phyloP scores from a whole-genome alignment of 2,113 vertebrate genomes.

The Patagioenas fasciata region DNA sequence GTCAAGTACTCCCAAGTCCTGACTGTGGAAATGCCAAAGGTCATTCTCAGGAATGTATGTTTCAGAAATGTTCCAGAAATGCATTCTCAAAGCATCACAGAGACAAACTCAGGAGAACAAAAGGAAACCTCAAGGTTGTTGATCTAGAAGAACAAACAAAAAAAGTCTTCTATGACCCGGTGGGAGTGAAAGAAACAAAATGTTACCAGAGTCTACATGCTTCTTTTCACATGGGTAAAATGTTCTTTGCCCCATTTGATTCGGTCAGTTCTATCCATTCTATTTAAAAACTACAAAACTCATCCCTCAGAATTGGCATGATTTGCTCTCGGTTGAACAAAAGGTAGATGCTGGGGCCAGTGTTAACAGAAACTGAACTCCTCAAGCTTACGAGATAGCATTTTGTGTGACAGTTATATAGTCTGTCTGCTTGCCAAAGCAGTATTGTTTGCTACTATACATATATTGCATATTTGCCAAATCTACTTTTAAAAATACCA shows the following conservation, averaged over 20 bases:
- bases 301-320: not conserved
- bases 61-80: not conserved
- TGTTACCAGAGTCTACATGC: not conserved
- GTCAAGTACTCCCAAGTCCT: not conserved
- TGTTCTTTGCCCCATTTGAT: fast-evolving
- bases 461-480: not conserved
- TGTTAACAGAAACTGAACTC: not conserved
- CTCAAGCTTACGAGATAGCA: not conserved
- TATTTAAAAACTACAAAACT: not conserved
- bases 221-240: not conserved
- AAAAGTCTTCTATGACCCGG: not conserved
- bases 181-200: not conserved
- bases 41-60: not conserved
- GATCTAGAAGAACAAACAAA: not conserved
- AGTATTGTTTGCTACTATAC: not conserved
- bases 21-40: not conserved
- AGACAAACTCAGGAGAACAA: not conserved
- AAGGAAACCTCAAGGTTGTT: not conserved
- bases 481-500: not conserved
- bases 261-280: not conserved
- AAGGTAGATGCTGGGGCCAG: not conserved
- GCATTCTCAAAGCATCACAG: not conserved
- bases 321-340: not conserved
- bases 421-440: not conserved
- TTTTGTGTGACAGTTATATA: not conserved